phyloP scores from a whole-genome alignment of 2,113 vertebrate species.

The Amia ocellicauda region DNA sequence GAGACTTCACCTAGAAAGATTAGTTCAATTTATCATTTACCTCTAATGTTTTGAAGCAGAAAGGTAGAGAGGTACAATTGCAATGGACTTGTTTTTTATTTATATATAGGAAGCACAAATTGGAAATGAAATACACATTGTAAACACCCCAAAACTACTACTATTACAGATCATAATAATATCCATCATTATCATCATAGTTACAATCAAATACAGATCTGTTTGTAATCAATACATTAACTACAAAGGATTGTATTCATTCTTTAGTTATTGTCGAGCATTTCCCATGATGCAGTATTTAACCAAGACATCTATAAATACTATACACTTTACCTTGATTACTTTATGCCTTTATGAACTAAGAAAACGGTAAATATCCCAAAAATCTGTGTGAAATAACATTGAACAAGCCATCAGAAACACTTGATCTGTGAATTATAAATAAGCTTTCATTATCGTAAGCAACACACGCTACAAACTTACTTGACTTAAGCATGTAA shows the following conservation, averaged over 20 bases:
- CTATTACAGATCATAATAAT: too few species aligned
- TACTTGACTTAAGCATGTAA: constrained; percentile 39
- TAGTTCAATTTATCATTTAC: neutral
- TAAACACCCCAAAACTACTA: too few species aligned
- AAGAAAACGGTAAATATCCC: neutral
- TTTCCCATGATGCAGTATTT: too few species aligned
- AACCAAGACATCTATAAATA: neutral
- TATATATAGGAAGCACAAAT: too few species aligned
- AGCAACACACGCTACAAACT: constrained; percentile 29
- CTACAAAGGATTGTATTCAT: too few species aligned
- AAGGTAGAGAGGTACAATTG: neutral
- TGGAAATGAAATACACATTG: neutral
- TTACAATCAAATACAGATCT: too few species aligned
- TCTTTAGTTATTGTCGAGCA: too few species aligned
- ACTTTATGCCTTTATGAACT: neutral
- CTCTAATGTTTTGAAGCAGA: too few species aligned
- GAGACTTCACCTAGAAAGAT: neutral
- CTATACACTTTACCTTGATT: neutral
- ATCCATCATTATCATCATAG: too few species aligned
- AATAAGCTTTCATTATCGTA: constrained; percentile 24
- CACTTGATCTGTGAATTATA: constrained; percentile 15
- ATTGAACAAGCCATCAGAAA: constrained; percentile 1
- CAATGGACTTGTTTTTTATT: neutral
- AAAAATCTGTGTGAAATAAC: neutral
- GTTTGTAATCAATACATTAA: too few species aligned